Conservation (phyloP, 2,888 invertebrate species). For the Lacanobia oleracea region DNA sequence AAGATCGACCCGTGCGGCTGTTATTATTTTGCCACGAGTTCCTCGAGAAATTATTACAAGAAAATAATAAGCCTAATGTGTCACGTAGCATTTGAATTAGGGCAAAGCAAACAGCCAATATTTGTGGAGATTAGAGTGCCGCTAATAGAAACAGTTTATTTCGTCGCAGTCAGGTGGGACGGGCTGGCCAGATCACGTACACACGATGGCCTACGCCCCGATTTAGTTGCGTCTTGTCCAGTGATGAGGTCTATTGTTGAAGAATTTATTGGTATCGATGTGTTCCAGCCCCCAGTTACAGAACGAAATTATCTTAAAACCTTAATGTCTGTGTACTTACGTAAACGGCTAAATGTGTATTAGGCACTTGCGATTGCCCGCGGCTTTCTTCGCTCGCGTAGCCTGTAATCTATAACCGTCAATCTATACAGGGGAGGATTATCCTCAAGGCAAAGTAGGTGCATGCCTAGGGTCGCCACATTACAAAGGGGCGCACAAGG, state of each 20-base stretch:
- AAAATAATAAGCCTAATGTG: conserved; percentile 74
- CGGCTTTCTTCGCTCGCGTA: no score
- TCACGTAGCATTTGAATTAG: conserved; percentile 82
- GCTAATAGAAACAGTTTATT: conserved; percentile 74
- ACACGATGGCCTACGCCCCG: conserved; percentile 28
- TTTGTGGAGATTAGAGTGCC: conserved; percentile 78
- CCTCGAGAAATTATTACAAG: conserved; percentile 51
- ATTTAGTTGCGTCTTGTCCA: conserved; percentile 39
- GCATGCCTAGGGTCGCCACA: no score
- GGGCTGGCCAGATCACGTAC: conserved; percentile 59
- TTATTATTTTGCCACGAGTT: no score
- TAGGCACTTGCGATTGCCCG: no score
- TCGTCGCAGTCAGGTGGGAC: conserved; percentile 71
- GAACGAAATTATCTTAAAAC: no score
- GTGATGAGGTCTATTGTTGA: conserved; percentile 4
- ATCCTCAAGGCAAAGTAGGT: no score
- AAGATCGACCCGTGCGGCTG: no score
- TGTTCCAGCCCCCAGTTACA: not conserved
- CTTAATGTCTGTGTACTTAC: no score
- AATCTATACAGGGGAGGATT: no score
- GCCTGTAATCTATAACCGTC: no score
- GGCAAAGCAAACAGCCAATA: conserved; percentile 79
- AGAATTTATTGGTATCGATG: conserved; percentile 3
- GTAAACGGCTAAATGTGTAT: no score
- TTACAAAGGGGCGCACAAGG: no score